Base-by-base conservation (phyloP, 1,140 invertebrate species). In the Holotrichia oblita region DNA sequence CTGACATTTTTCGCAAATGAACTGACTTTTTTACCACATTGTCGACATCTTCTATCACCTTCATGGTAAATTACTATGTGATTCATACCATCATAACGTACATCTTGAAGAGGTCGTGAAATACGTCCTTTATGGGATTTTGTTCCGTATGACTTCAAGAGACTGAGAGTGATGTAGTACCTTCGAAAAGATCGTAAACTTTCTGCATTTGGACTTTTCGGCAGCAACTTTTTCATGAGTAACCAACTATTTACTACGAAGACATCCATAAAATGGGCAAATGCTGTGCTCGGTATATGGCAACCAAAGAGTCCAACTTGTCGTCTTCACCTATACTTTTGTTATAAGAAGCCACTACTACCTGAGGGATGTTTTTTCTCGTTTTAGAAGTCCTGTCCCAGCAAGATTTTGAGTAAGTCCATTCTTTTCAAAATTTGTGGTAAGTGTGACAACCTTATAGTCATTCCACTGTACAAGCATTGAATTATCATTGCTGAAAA, bases 281-380 rank as follows among this genome's bases (percentile, higher is more conserved):
- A 48, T 10, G 44, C 44, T 40, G 12, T 44, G 79, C 44, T 73
- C 80, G 64, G 77, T 83, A 81, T 17, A 80, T 72, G 10, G 76
- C 78, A 34, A 84, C 79, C 42, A 82, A 78, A 42, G 27, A 44
- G 69, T 84, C 80, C 81, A 82, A 69, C 79, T 83, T 83, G 79
- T 86, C 85, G 59, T 85, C 83, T 72, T 82, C 84, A 61, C 85
- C 84, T 85, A 86, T 86, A 75, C 82, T 78, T 78, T 84, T 84
- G 77, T 85, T 85, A 81, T 84, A 85, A 78, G 78, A 83, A 55
- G 79, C 76, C 79, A 85, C 82, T 44, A 83, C 42, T 79, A 78
- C 76, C 7, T 48, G 44, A 48, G 44, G 44, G 7, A 48, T 48
- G 44, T 48, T 48, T 48, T 17, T 48, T 48, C 44, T 48, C n/a